Evolutionary conservation across 2,797 vertebrate species (phyloP).

Genomic region (Melanotaenia boesemani): DNA sequence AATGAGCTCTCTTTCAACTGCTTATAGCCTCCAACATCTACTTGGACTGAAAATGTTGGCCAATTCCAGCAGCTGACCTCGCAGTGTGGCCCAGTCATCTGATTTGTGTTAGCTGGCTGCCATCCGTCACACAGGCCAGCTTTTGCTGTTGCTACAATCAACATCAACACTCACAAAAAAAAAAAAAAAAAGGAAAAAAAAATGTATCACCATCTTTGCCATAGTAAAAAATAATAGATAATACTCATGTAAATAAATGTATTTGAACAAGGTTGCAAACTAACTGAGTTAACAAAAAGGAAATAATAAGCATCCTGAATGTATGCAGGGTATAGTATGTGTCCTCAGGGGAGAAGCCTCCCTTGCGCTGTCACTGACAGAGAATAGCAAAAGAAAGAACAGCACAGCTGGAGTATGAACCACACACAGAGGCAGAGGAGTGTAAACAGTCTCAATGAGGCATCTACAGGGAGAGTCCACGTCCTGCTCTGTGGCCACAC

Average conservation of each 20-base stretch:
- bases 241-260: slow-evolving; percentile 1
- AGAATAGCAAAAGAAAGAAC: slow-evolving; percentile 38
- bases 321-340: slow-evolving; percentile 38
- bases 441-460: slow-evolving; percentile 53
- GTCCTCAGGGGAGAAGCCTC: slow-evolving; percentile 30
- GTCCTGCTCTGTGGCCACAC: slow-evolving; percentile 22
- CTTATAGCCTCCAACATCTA: slow-evolving; percentile 51
- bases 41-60: slow-evolving; percentile 31
- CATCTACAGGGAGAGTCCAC: slow-evolving; percentile 44
- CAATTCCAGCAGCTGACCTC: slow-evolving; percentile 67
- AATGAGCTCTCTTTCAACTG: slow-evolving; percentile 36
- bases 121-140: slow-evolving; percentile 69
- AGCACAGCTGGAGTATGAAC: slow-evolving; percentile 57
- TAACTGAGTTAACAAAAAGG: slow-evolving; percentile 50
- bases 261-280: slow-evolving; percentile 22
- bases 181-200: not conserved
- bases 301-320: slow-evolving; percentile 50
- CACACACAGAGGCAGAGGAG: slow-evolving; percentile 46
- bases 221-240: not conserved
- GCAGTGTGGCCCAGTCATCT: slow-evolving; percentile 70
- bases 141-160: slow-evolving; percentile 47
- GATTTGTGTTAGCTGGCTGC: slow-evolving; percentile 75
- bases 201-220: slow-evolving; percentile 10
- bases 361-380: slow-evolving; percentile 58
- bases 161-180: slow-evolving; percentile 19